Percentiles rank a stretch among this genome's conserved stretches.
These are phyloP conservation scores for Eueremaeus valkanovi DNA, from an alignment of 2,888 invertebrate species.

Conservation along the genomic window DNA sequence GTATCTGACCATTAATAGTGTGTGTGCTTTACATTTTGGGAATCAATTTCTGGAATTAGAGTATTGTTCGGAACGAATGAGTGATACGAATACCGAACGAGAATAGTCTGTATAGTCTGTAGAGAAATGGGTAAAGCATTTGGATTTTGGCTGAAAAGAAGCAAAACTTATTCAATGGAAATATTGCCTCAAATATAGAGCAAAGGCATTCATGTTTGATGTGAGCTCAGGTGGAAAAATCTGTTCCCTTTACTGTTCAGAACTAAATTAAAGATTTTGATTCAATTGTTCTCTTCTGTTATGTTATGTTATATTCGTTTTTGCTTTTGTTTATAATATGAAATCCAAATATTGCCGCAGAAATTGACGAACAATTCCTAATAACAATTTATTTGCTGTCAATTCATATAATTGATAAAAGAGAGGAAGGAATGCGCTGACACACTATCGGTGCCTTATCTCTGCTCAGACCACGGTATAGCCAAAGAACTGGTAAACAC, in stretches of 20 bases:
- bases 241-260: neutral
- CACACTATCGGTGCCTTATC: neutral
- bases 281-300: neutral
- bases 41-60: constrained; percentile 28
- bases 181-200: neutral
- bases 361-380: neutral
- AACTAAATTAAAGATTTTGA: constrained; percentile 21
- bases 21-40: constrained; percentile 10
- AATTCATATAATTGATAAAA: constrained; percentile 27
- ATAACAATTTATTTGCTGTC: constrained; percentile 9
- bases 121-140: constrained; percentile 1
- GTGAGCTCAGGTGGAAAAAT: neutral
- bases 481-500: neutral
- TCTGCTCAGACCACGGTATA: neutral
- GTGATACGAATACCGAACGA: neutral
- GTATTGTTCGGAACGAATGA: neutral
- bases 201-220: neutral
- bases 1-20: constrained; percentile 1
- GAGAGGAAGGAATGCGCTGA: neutral
- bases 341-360: neutral
- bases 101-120: neutral
- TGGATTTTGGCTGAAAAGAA: constrained; percentile 1
- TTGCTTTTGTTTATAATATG: constrained; percentile 8
- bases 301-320: neutral
- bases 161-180: neutral